Conservation (phyloP, 2,888 invertebrate species). For the Protonemura montana region DNA sequence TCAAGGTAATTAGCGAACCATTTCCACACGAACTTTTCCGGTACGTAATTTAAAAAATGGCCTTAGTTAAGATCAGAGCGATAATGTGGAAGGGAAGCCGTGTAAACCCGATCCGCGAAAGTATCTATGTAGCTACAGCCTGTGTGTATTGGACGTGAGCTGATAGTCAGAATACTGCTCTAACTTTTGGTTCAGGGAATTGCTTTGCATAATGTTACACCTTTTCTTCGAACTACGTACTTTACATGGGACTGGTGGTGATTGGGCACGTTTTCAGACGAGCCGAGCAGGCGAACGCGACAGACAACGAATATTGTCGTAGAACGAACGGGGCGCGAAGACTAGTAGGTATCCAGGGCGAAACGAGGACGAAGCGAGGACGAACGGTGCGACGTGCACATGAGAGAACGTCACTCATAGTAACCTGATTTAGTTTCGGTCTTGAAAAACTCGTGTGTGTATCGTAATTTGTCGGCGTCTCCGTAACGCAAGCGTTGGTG, state of each 20-base stretch:
- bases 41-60: background rate
- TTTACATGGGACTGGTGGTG: background rate
- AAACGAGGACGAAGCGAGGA: background rate
- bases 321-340: background rate
- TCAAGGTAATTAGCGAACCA: background rate
- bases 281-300: background rate
- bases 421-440: background rate
- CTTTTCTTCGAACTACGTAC: background rate
- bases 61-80: background rate
- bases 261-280: slow-evolving; percentile 24
- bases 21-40: background rate
- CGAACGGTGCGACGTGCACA: background rate
- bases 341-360: background rate
- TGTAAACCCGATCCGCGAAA: background rate
- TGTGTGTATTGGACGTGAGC: slow-evolving; percentile 18
- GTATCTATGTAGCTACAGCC: background rate
- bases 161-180: background rate
- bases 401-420: background rate
- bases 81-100: background rate
- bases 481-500: background rate
- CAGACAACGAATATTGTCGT: slow-evolving; percentile 2
- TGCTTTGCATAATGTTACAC: slow-evolving; percentile 28
- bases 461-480: background rate
- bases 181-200: slow-evolving; percentile 22
- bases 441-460: background rate